Conservation (phyloP, 1,140 invertebrate species). For the Plodia interpunctella region DNA sequence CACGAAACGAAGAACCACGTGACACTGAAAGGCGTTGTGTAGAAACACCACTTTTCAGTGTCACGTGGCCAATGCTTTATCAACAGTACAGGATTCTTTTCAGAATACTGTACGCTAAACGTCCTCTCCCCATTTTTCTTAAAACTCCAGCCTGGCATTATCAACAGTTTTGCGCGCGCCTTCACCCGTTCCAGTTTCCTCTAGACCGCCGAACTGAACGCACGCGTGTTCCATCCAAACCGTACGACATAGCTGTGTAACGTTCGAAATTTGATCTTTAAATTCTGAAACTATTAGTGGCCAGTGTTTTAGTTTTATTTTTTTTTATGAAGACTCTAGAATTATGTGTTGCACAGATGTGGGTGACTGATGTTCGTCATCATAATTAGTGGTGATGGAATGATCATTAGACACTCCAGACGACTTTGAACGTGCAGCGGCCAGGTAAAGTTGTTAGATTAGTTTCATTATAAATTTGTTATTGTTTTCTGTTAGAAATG, state of each 20-base stretch:
- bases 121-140: conserved; percentile 32
- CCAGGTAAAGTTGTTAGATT: conserved; percentile 31
- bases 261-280: conserved; percentile 8
- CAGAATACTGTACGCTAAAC: too few relatives aligned
- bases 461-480: too few relatives aligned
- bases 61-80: neutral
- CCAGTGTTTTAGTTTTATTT: conserved; percentile 26
- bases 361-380: conserved; percentile 20
- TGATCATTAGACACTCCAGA: conserved; percentile 29
- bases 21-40: too few relatives aligned
- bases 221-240: conserved; percentile 19
- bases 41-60: neutral
- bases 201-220: conserved; percentile 13
- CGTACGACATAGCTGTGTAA: conserved; percentile 5
- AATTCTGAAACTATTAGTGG: conserved; percentile 18
- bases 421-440: conserved; percentile 29
- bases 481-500: too few relatives aligned
- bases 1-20: too few relatives aligned
- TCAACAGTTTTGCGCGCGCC: conserved; percentile 54
- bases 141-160: conserved; percentile 32
- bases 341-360: conserved; percentile 37
- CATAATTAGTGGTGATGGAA: conserved; percentile 28
- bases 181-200: conserved; percentile 35
- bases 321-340: conserved; percentile 2
- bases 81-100: conserved; percentile 21